phyloP scores from a whole-genome alignment of 2,113 vertebrate species.

The Emydocephalus ijimae region DNA sequence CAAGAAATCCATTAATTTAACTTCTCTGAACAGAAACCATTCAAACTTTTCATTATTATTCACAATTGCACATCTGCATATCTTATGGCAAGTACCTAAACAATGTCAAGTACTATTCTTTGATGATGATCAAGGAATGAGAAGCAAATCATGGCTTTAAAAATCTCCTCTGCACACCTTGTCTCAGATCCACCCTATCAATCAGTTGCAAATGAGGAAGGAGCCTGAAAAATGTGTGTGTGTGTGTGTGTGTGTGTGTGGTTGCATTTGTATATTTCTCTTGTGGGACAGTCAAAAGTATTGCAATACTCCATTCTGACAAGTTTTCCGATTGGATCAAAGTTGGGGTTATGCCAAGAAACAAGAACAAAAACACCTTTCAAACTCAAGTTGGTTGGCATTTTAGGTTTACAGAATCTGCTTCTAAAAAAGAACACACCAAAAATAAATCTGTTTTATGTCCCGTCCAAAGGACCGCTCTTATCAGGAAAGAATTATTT shows the following conservation, averaged over 20 bases:
- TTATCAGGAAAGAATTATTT: background rate
- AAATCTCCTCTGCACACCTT: background rate
- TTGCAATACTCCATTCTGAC: background rate
- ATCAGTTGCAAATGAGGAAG: background rate
- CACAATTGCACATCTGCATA: background rate
- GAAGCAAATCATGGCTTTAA: background rate
- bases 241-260: background rate
- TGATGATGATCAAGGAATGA: background rate
- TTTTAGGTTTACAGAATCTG: background rate
- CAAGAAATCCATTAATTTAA: background rate
- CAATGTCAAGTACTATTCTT: background rate
- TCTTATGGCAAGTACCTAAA: background rate
- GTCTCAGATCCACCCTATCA: background rate
- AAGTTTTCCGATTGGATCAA: background rate
- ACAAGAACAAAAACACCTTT: background rate
- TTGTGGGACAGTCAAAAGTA: background rate
- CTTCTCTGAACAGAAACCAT: background rate
- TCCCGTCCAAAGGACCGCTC: rapidly evolving
- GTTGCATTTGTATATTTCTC: background rate
- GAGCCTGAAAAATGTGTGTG: background rate
- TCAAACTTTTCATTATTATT: background rate
- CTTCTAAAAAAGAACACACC: background rate
- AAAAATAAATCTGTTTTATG: background rate
- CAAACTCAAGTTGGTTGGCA: background rate
- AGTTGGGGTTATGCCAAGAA: background rate